Evolutionary conservation across 2,797 vertebrate species (phyloP), one percentile per base, ranked within the genome.

Genomic region (Amphiprion clarkii): DNA sequence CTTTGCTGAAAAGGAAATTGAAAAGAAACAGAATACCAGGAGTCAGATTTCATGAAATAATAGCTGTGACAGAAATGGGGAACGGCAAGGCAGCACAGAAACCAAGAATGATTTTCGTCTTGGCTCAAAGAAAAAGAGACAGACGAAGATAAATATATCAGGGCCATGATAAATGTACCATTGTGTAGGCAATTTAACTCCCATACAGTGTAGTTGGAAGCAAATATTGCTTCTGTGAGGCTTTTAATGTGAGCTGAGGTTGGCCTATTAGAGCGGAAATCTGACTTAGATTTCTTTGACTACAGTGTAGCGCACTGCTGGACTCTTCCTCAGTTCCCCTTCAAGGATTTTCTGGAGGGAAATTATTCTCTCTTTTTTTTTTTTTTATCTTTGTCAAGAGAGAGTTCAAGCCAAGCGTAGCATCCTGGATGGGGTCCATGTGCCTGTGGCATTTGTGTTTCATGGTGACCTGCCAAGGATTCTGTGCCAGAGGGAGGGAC

Each of bases 1-100:
- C 89, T 95, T 92, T 94, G 93, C 93, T 95, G 94, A 94, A 96
- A 84, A 96, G 95, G 94, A 96, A 96, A 96, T 94, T 96, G 95
- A 96, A 95, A 95, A 96, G 94, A 95, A 96, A 94, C 95, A 93
- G 94, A 96, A 95, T 94, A 92, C 93, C 94, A 88, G 88, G 96
- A 92, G 92, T 96, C 95, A 86, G 91, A 95, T 96, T 96, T 96
- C 95, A 94, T 94, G 93, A 96, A 97, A 96, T 96, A 96, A 96
- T 95, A 94, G 93, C 91, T 96, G 94, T 94, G 94, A 95, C 94
- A 95, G 94, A 85, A 90, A 78, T 88, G 89, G 92, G 93, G 90
- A 89, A 93, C 94, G 92, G 93, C 92, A 83, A 94, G 89, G 91
- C 92, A 93, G 89, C 86, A 81, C 87, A 94, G 93, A 96, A 95